These are phyloP conservation scores for Phortica variegata DNA, from an alignment of 1,140 invertebrate genomes.

Conservation along the genomic window DNA sequence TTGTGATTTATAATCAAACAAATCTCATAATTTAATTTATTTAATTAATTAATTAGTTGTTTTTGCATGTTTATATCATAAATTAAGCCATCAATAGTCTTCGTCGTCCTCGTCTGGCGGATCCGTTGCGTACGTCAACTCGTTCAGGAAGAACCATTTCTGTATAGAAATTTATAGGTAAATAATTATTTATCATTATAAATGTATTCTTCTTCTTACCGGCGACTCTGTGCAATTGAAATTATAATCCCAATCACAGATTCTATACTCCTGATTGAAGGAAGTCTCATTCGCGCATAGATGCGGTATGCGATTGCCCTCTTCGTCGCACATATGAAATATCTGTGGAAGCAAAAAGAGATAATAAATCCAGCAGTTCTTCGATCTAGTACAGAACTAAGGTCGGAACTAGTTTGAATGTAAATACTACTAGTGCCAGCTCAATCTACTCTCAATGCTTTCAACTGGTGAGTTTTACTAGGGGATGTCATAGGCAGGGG, in stretches of 20 bases:
- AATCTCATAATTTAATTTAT: slow-evolving; percentile 11
- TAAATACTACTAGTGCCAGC: too few species aligned
- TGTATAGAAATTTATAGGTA: slow-evolving; percentile 6
- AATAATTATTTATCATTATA: slow-evolving; percentile 1
- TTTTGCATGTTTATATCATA: slow-evolving; percentile 39
- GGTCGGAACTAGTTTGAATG: too few species aligned
- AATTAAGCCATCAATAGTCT: slow-evolving; percentile 40
- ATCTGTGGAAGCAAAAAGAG: slow-evolving; percentile 40
- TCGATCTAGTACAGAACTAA: too few species aligned
- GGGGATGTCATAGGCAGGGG: too few species aligned
- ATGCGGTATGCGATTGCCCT: slow-evolving; percentile 64
- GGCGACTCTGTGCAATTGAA: slow-evolving; percentile 63
- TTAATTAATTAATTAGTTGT: slow-evolving; percentile 31
- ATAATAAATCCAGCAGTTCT: too few species aligned
- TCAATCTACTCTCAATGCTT: too few species aligned
- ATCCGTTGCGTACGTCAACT: slow-evolving; percentile 65
- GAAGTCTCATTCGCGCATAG: slow-evolving; percentile 65
- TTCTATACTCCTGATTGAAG: slow-evolving; percentile 65
- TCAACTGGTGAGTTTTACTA: too few species aligned
- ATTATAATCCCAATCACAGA: slow-evolving; percentile 66
- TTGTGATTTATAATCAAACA: slow-evolving; percentile 23
- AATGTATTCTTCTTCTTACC: slow-evolving; percentile 14
- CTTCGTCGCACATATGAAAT: slow-evolving; percentile 68
- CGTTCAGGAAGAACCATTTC: slow-evolving; percentile 64
- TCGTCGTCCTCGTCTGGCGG: slow-evolving; percentile 60